Evolutionary conservation across 2,113 vertebrate genomes (phyloP).

Genomic region (Clarias magur): DNA sequence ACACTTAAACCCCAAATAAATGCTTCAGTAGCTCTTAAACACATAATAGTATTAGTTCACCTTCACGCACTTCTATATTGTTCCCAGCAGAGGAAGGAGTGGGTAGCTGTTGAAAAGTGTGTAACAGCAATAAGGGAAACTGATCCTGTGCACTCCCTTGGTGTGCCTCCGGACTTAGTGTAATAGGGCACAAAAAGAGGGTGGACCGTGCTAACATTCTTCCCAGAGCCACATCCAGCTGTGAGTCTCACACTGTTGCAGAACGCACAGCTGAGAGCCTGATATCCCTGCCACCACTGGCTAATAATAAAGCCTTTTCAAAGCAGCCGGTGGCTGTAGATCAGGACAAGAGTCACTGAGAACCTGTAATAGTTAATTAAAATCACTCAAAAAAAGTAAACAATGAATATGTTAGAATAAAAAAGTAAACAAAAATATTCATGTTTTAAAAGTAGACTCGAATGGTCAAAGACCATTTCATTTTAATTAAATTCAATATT

Average conservation of each 20-base stretch:
- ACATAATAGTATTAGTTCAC: conserved; percentile 1
- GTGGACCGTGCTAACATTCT: conserved; percentile 49
- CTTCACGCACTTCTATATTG: conserved; percentile 4
- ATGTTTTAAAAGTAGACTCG: background rate
- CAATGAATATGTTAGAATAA: background rate
- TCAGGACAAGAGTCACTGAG: conserved; percentile 33
- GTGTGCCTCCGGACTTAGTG: conserved; percentile 47
- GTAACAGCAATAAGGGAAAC: conserved; percentile 49
- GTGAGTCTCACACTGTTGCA: conserved; percentile 52
- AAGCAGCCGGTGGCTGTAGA: conserved; percentile 40
- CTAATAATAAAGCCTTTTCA: conserved; percentile 48
- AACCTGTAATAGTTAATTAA: background rate
- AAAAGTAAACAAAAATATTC: background rate
- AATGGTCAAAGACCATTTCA: background rate
- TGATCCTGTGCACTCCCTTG: conserved; percentile 42
- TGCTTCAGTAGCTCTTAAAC: background rate
- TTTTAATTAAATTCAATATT: background rate
- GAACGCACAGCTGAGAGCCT: conserved; percentile 47
- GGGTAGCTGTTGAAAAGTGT: conserved; percentile 47
- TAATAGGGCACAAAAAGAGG: conserved; percentile 53
- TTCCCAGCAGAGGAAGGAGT: conserved; percentile 34
- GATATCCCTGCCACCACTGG: conserved; percentile 45
- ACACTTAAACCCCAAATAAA: background rate
- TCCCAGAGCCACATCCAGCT: conserved; percentile 55
- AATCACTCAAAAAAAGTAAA: background rate